Evolutionary conservation across 2,797 vertebrate genomes (phyloP).

Genomic region (Hippopotamyrus pictus): DNA sequence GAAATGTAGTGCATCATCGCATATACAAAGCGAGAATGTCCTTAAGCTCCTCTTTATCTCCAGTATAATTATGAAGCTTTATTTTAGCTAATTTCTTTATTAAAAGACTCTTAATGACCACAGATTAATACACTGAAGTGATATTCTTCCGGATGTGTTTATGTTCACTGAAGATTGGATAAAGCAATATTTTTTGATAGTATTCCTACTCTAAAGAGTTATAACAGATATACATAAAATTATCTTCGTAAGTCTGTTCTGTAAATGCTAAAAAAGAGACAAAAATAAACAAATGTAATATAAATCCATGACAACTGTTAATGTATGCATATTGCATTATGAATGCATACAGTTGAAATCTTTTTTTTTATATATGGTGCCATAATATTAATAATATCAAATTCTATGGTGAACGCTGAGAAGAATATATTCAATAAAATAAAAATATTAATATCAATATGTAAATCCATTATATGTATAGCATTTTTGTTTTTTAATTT

Average conservation of each 20-base stretch:
- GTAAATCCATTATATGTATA: neutral
- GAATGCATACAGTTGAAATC: neutral
- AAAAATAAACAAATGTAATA: neutral
- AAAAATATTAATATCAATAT: neutral
- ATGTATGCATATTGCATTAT: neutral
- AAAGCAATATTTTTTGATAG: neutral
- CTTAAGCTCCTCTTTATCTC: neutral
- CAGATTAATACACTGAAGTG: neutral
- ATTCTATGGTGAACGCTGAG: neutral
- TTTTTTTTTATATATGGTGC: neutral
- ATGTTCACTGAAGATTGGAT: neutral
- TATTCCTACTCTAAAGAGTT: neutral
- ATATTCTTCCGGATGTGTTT: neutral
- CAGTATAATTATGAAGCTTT: neutral
- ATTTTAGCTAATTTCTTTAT: conserved; percentile 9
- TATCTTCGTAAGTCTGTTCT: neutral
- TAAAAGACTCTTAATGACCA: neutral
- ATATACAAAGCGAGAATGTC: neutral
- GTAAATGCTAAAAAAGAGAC: neutral
- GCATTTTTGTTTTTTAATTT: neutral
- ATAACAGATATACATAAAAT: neutral
- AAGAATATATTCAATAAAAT: neutral
- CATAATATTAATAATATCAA: neutral
- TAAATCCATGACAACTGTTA: neutral
- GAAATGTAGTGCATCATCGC: neutral